Evolutionary conservation across 2,113 vertebrate genomes (phyloP), one percentile per base, ranked within the genome.

Genomic region (Thermophis baileyi): DNA sequence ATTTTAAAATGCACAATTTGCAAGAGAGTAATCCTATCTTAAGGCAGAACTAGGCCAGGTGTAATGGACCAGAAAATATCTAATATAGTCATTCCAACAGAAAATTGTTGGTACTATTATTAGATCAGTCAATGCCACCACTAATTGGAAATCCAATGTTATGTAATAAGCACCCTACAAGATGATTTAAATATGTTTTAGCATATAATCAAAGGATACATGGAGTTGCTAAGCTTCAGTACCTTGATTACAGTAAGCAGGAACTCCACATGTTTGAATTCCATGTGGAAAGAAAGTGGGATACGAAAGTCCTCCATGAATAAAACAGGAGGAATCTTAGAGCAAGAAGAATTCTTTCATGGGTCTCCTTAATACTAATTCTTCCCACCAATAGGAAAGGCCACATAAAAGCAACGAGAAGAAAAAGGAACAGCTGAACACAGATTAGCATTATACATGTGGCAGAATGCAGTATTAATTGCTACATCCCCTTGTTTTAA

Each of bases 381-480:
- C 3, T 81, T 44, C 18, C 8, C 18, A 81, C 74, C 74, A 81
- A 44, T 81, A 44, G 35, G 35, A 20, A 85, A 85, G 74, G 3
- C 46, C 86, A 49, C 16, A 1, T 87, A 50, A 50, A 50, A 30
- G 27, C 47, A 50, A 30, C 12, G 1, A 27, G 85, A 49, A 87
- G 22, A 87, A 49, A 87, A 87, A 87, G 3, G 35, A 74, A 12
- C 87, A 30, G 60, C 87, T 94, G 93, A 93, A 94, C 8, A 11
- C 40, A n/a, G n/a, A 12, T 3, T 87, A 87, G 18, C 94, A 94
- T 0, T 49, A 93, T 51, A 57, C 47, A 86, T 69, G 5, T 93
- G 27, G 44, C 92, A 89, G 92, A 90, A 94, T 27, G 50, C 0
- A 1, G 25, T 91, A 90, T 93, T 89, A 87, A 60, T 89, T 87